Conservation (phyloP, 2,888 invertebrate species). For the Cheilosia soror region DNA sequence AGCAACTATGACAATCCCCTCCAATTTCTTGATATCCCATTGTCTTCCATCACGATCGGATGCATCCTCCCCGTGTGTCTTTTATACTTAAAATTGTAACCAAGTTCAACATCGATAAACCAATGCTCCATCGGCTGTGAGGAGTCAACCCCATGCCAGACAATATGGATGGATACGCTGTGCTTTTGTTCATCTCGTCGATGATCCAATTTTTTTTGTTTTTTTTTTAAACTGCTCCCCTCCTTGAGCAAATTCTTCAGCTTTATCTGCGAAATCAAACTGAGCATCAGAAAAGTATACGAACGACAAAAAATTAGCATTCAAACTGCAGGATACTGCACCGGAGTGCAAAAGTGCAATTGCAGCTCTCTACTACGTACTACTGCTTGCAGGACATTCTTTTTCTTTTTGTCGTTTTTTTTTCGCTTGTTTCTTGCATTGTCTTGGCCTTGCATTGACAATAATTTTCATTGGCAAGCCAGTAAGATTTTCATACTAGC, state of each 20-base stretch:
- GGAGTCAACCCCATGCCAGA: background rate
- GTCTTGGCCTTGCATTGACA: conserved; percentile 76
- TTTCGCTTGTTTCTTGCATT: conserved; percentile 54
- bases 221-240: background rate
- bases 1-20: conserved; percentile 30
- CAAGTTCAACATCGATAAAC: conserved; percentile 41
- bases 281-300: conserved; percentile 37
- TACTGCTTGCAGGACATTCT: conserved; percentile 63
- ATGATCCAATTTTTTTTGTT: conserved; percentile 62
- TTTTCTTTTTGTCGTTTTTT: conserved; percentile 3
- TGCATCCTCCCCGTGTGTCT: background rate
- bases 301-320: conserved; percentile 73
- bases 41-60: conserved; percentile 54
- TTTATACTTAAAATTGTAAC: background rate
- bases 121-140: conserved; percentile 27
- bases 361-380: conserved; percentile 39
- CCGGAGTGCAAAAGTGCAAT: conserved; percentile 72
- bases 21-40: conserved; percentile 43
- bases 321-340: conserved; percentile 70
- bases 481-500: conserved; percentile 54
- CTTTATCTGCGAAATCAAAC: conserved; percentile 68
- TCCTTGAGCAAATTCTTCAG: conserved; percentile 47
- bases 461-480: conserved; percentile 75
- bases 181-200: conserved; percentile 58
- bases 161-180: conserved; percentile 68